Percentiles rank a stretch among this genome's conserved stretches.
Evolutionary conservation across 53 echinoderm and acorn worm species (phyloP).

Genomic region (Patiria pectinifera): DNA sequence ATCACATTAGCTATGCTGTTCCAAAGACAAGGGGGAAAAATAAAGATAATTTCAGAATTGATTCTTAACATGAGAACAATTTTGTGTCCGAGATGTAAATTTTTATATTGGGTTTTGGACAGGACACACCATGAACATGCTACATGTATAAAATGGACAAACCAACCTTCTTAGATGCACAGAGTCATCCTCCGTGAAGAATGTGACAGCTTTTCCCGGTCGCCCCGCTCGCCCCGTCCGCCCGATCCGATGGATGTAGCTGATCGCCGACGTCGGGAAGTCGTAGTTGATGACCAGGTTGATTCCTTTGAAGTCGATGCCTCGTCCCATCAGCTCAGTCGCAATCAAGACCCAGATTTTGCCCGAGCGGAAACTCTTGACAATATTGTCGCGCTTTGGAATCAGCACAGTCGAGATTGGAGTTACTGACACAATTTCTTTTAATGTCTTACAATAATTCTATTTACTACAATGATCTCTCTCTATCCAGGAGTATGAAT

Average conservation of each 20-base stretch:
- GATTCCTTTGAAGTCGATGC: conserved; percentile 99
- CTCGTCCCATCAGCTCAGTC: conserved; percentile 98
- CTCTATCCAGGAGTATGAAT: too few species aligned
- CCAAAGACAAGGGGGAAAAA: not conserved
- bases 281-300: conserved; percentile 99
- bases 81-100: too few species aligned
- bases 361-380: conserved; percentile 88
- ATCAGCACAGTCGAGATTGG: too few species aligned
- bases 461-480: too few species aligned
- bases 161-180: conserved; percentile 82
- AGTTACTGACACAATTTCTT: too few species aligned
- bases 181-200: conserved; percentile 93
- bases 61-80: too few species aligned
- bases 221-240: conserved; percentile 90
- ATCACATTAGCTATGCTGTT: conserved; percentile 95
- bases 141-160: too few species aligned
- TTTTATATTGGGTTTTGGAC: too few species aligned
- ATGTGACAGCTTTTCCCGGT: conserved; percentile 83
- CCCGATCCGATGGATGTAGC: conserved; percentile 97
- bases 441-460: too few species aligned
- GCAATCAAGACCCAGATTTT: conserved; percentile 98
- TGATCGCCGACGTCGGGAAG: conserved; percentile 97
- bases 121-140: too few species aligned
- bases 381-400: conserved; percentile 87
- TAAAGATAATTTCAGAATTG: not conserved